A percentile compares a stretch with the other conserved stretches of the same genome.
Conservation (phyloP, 2,113 vertebrate genomes). For the Burhinus bistriatus region DNA sequence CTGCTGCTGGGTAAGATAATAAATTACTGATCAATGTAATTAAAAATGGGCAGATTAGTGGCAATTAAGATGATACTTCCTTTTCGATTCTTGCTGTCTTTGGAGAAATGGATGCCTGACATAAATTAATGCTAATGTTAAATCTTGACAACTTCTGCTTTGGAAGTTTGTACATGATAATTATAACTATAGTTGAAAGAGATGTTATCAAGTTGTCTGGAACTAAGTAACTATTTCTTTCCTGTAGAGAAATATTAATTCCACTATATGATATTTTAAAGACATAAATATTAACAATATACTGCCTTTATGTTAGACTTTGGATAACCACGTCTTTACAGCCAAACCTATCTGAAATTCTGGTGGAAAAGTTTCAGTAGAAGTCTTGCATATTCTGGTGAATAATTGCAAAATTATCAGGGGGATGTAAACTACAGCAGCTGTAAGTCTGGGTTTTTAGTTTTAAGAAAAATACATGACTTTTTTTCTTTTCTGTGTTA, state of each 20-base stretch:
- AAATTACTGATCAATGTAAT: slow-evolving; percentile 74
- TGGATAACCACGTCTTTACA: slow-evolving; percentile 18
- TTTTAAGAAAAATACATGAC: slow-evolving; percentile 2
- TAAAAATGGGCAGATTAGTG: slow-evolving; percentile 72
- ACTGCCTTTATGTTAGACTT: slow-evolving; percentile 45
- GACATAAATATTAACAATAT: slow-evolving; percentile 56
- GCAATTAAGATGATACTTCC: slow-evolving; percentile 73
- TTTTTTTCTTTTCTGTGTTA: slow-evolving; percentile 5
- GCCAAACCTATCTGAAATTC: slow-evolving; percentile 30
- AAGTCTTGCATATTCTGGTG: slow-evolving; percentile 35
- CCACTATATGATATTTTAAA: slow-evolving; percentile 49
- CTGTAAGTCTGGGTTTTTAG: background rate
- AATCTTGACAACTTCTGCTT: slow-evolving; percentile 73
- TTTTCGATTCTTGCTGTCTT: slow-evolving; percentile 64
- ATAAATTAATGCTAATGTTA: slow-evolving; percentile 76
- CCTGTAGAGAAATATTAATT: slow-evolving; percentile 66
- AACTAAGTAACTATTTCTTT: slow-evolving; percentile 66
- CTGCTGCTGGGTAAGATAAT: slow-evolving; percentile 52
- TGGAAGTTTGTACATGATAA: slow-evolving; percentile 69
- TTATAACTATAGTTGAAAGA: slow-evolving; percentile 73
- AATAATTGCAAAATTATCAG: slow-evolving; percentile 48
- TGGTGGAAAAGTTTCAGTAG: slow-evolving; percentile 22
- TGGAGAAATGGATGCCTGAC: slow-evolving; percentile 70
- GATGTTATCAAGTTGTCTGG: slow-evolving; percentile 69
- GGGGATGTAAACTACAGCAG: background rate